These are phyloP conservation scores for Machaerirhynchus nigripectus DNA, from an alignment of 2,113 vertebrate species.

Conservation along the genomic window DNA sequence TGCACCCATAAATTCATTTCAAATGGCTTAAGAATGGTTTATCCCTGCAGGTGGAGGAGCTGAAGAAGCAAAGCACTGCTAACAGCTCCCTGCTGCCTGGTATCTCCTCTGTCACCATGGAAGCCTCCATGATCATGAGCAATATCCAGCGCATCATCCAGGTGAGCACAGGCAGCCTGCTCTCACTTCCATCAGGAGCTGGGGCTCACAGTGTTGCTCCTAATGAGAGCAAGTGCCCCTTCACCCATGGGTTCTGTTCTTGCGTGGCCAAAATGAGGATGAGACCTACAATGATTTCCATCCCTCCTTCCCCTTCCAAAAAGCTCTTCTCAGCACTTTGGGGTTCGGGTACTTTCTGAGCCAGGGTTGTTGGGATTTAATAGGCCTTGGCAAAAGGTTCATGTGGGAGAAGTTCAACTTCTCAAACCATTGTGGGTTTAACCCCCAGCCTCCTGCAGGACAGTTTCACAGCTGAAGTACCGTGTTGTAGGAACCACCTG, in stretches of 20 bases:
- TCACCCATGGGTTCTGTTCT: fast-evolving
- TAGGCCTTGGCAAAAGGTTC: not conserved
- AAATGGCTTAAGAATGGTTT: not conserved
- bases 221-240: fast-evolving
- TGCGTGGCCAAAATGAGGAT: fast-evolving
- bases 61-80: conserved; percentile 79
- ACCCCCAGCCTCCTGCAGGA: not conserved
- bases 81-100: conserved; percentile 73
- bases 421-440: not conserved
- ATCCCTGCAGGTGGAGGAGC: conserved; percentile 82
- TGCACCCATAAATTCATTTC: not conserved
- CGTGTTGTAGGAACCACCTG: not conserved
- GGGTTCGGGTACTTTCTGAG: not conserved
- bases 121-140: conserved; percentile 92
- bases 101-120: conserved; percentile 86
- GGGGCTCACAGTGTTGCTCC: not conserved
- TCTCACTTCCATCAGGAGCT: not conserved
- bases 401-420: not conserved
- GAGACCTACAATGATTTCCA: not conserved
- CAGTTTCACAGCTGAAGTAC: not conserved
- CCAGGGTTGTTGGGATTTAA: not conserved
- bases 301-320: not conserved
- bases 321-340: not conserved
- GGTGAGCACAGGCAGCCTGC: conserved; percentile 65
- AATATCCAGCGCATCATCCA: conserved; percentile 94